Conservation (phyloP, 37 sponge, comb jelly and placozoan species). For the Beroe forskalii region DNA sequence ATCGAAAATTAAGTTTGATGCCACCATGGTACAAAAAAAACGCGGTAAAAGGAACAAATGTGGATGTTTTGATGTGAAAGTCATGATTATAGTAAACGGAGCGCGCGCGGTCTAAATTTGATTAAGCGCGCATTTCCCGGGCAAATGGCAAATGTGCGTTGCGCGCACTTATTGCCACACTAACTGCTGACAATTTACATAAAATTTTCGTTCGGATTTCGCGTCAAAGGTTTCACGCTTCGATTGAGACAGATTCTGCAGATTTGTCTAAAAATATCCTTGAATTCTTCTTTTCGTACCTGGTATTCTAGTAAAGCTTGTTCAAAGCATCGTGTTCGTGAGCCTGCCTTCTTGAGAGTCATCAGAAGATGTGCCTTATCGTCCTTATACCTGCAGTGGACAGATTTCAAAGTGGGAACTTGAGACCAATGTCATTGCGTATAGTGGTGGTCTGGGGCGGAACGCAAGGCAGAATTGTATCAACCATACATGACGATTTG, state of each 20-base stretch:
- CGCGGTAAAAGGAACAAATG: too few relatives aligned
- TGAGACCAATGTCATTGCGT: background rate
- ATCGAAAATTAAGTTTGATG: background rate
- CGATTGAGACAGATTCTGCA: too few relatives aligned
- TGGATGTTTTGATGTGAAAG: too few relatives aligned
- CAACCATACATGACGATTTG: too few relatives aligned
- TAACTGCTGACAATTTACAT: background rate
- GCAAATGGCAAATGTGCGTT: too few relatives aligned
- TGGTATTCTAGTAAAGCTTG: slow-evolving; percentile 3
- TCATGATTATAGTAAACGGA: too few relatives aligned
- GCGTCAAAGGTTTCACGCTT: too few relatives aligned
- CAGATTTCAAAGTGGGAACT: background rate
- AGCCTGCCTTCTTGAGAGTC: background rate
- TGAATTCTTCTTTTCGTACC: slow-evolving; percentile 31
- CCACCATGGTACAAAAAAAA: background rate
- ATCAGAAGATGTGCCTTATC: slow-evolving; percentile 25
- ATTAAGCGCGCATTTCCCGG: background rate
- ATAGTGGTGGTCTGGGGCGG: background rate
- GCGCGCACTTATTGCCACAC: too few relatives aligned
- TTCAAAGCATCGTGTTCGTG: background rate
- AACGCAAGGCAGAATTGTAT: background rate
- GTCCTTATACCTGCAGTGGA: slow-evolving; percentile 38
- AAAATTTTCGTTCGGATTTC: background rate
- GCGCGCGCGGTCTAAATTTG: too few relatives aligned
- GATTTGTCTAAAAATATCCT: too few relatives aligned